Evolutionary conservation across 2,888 invertebrate genomes (phyloP).

Genomic region (Idaea straminata): DNA sequence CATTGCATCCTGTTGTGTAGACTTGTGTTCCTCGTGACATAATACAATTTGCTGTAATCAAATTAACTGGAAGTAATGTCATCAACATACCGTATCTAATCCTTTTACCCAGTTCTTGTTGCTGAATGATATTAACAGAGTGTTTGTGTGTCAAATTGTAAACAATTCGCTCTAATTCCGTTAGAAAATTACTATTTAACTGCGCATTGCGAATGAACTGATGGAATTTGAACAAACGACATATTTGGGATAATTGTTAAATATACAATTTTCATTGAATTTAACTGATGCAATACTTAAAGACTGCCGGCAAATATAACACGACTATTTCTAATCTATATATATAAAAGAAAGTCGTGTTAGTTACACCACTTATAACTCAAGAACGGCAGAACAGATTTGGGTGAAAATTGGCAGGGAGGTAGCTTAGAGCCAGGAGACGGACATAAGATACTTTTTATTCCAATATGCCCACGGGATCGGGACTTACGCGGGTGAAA

Average conservation of each 20-base stretch:
- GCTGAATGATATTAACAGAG: background rate
- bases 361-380: too few species aligned
- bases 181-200: background rate
- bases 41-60: constrained; percentile 6
- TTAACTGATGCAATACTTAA: background rate
- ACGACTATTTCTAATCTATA: too few species aligned
- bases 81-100: background rate
- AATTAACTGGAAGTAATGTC: constrained; percentile 1
- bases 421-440: too few species aligned
- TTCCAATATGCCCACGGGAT: too few species aligned
- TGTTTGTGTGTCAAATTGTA: background rate
- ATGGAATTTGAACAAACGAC: background rate
- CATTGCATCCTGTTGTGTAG: constrained; percentile 14
- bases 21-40: background rate
- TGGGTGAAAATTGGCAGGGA: too few species aligned
- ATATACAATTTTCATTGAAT: background rate
- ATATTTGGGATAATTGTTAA: background rate
- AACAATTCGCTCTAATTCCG: background rate
- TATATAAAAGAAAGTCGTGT: too few species aligned
- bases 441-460: too few species aligned
- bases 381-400: too few species aligned
- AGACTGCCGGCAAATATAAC: too few species aligned
- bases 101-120: background rate
- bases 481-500: too few species aligned
- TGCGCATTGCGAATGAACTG: background rate